Evolutionary conservation across 2,888 invertebrate species (phyloP), one percentile per base, ranked within the genome.

Genomic region (Suillia variegata): DNA sequence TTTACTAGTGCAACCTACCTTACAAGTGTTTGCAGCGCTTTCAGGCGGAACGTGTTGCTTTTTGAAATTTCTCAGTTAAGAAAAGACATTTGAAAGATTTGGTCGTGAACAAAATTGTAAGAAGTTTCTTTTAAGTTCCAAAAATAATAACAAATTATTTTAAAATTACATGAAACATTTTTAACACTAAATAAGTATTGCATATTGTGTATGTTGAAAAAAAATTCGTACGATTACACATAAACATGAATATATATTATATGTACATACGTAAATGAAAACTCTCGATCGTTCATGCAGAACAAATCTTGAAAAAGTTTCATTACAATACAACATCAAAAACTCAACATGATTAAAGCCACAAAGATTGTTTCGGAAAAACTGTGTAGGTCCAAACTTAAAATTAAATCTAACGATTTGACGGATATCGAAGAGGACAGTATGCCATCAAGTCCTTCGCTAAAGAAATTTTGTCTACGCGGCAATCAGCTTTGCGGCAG

Each of bases 401-500:
- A 76, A 71, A 68, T 77, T 59, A 69, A 69, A 62, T 68, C 70
- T 55, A 73, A 54, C 50, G 60, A 63, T 62, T 64, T 54, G 58
- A 67, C 12, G 17, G 20, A 56, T n/a, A n/a, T n/a, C n/a, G n/a
- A n/a, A n/a, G n/a, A n/a, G n/a, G n/a, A n/a, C 22, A 59, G 24
- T 2, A n/a, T n/a, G n/a, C n/a, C 10, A 61, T 33, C 63, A 12
- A 73, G 69, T 56, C 82, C 86, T 20, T 86, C 87, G 10, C 82
- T 91, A 17, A 89, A 89, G 34, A 89, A 87, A 66, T 87, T 92
- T n/a, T 92, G 91, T 77, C 83, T 93, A 42, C 84, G 91, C 56
- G 88, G 90, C 64, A 93, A 92, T 80, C 87, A 89, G 65, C 83
- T 93, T 24, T 92, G 92, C 80, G 93, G 93, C 58, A 92, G 89